Evolutionary conservation across 1,140 invertebrate species (phyloP).

Genomic region (Cyphomyrmex costatus): DNA sequence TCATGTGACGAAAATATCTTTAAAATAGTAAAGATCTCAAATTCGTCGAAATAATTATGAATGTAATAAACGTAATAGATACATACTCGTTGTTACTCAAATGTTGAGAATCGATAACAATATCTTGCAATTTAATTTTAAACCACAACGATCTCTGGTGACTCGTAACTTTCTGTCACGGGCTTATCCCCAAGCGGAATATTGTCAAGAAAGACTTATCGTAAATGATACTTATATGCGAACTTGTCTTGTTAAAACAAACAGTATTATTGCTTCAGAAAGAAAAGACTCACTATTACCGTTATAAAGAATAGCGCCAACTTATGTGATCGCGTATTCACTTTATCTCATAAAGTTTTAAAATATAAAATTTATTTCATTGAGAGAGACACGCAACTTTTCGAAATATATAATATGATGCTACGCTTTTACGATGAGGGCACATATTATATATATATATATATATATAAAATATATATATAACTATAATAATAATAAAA

Average conservation of each 20-base stretch:
- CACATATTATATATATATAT: not conserved
- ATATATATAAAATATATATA: no score
- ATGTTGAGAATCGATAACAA: slow-evolving; percentile 47
- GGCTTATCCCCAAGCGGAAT: slow-evolving; percentile 47
- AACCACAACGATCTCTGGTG: slow-evolving; percentile 38
- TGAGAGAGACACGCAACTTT: no score
- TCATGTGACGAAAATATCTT: no score
- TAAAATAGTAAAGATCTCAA: slow-evolving; percentile 8
- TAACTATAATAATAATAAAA: not conserved
- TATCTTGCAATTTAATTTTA: slow-evolving; percentile 70
- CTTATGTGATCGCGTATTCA: not conserved
- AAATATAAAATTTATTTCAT: no score
- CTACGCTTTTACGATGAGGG: not conserved
- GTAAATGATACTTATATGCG: slow-evolving; percentile 25
- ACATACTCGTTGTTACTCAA: not conserved
- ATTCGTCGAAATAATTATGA: not conserved
- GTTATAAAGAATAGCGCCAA: not conserved
- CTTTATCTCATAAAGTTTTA: not conserved
- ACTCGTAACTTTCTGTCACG: slow-evolving; percentile 43
- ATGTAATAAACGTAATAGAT: not conserved
- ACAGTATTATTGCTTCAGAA: not conserved
- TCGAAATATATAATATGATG: not conserved
- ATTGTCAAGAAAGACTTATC: slow-evolving; percentile 21
- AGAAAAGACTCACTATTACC: not conserved
- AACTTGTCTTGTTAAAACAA: slow-evolving; percentile 36